Evolutionary conservation across 2,113 vertebrate species (phyloP).

Genomic region (Coregonus clupeaformis): DNA sequence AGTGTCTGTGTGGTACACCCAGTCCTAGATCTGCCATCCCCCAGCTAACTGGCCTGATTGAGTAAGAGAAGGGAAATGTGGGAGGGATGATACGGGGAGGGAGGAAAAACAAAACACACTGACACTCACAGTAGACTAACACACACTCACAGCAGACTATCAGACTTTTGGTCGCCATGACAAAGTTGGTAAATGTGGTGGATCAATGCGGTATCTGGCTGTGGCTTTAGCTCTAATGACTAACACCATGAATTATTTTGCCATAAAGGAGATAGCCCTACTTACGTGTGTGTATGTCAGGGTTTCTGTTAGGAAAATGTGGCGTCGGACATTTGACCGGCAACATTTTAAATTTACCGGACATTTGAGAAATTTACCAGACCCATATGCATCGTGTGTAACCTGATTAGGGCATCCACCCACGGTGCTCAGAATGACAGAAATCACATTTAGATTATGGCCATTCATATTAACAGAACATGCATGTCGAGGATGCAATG

Average conservation of each 20-base stretch:
- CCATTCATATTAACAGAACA: too few relatives aligned
- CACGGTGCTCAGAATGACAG: too few relatives aligned
- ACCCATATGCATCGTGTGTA: too few relatives aligned
- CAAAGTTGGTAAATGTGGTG: constrained; percentile 40
- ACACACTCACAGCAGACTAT: background rate
- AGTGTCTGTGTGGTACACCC: constrained; percentile 49
- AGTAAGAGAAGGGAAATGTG: constrained; percentile 51
- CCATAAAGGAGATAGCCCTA: constrained; percentile 16
- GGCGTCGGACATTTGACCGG: too few relatives aligned
- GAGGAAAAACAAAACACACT: too few relatives aligned
- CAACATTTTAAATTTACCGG: too few relatives aligned
- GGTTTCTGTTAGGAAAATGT: too few relatives aligned
- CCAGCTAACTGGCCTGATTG: constrained; percentile 65
- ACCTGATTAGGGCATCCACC: too few relatives aligned
- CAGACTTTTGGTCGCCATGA: constrained; percentile 38
- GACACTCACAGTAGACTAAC: background rate
- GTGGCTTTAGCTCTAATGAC: background rate
- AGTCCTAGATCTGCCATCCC: constrained; percentile 42
- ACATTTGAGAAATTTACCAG: too few relatives aligned
- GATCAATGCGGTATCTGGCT: constrained; percentile 31
- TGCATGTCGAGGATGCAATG: too few relatives aligned
- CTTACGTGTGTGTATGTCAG: constrained; percentile 7
- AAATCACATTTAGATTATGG: too few relatives aligned
- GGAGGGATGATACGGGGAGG: constrained; percentile 1
- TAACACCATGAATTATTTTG: constrained; percentile 21